Evolutionary conservation across 2,113 vertebrate genomes (phyloP), one percentile per base, ranked within the genome.

Genomic region (Gymnorhina tibicen): DNA sequence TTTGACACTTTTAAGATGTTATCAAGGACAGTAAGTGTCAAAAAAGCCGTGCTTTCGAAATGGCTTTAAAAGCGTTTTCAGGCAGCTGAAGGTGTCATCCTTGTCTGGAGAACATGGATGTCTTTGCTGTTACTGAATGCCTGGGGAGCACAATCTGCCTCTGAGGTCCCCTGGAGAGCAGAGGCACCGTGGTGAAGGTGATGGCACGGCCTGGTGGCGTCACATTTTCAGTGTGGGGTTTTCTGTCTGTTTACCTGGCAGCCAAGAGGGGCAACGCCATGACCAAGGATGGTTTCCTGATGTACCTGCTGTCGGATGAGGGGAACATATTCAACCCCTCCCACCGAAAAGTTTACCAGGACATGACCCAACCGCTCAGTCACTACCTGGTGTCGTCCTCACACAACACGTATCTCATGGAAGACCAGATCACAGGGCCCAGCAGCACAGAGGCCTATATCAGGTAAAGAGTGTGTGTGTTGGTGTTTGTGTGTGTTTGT

Each of bases 371-470:
- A 49, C 99, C 99, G 1, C 98, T 99, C 95, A 99, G 98, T 94
- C 98, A 99, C 96, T 99, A 99, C 97, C 98, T 98, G 66, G 99
- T 99, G 94, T 99, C 99, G 7, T 99, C 99, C 56, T 99, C 99
- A 1, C 99, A 99, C 96, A 99, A 99, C 93, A 99, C 99, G 15
- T 99, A 99, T 96, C 98, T 99, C 82, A 98, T 99, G 98, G 98
- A 99, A 47, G 99, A 99, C 97, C 99, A 99, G 93, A 96, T 99
- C 81, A 99, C 97, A 42, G 99, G 99, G 13, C 99, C 99, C 44
- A 99, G 99, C 98, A 99, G 99, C 97, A 99, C 98, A 0, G 99
- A 99, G 91, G 99, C 99, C 96, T 99, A 99, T 80, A 99, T 99
- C 93, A 98, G 98, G 99, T 99, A 98, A 19, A 7, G 37, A 27